A percentile compares a stretch with the other conserved stretches of the same genome.
phyloP scores from a whole-genome alignment of 2,888 invertebrate species.

The Trachelus iudaicus region DNA sequence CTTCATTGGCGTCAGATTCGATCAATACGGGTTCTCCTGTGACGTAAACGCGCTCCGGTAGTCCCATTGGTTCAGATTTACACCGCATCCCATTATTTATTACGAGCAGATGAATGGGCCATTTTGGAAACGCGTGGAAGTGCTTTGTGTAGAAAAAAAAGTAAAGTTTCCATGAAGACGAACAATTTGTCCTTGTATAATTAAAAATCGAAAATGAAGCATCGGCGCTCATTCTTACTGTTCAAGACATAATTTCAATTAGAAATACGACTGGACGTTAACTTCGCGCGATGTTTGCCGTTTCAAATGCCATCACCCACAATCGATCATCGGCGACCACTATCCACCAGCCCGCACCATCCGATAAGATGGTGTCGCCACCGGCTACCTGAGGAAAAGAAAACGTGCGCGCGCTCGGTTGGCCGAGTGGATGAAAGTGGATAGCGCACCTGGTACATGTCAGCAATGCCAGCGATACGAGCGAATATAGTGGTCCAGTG shows the following conservation, averaged over 20 bases:
- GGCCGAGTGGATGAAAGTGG: slow-evolving; percentile 15
- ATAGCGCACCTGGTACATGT: slow-evolving; percentile 34
- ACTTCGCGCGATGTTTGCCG: no score
- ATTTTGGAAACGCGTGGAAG: slow-evolving; percentile 31
- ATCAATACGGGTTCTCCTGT: slow-evolving; percentile 68
- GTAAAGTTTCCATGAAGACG: no score
- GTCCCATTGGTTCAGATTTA: slow-evolving; percentile 68
- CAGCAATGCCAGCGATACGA: background rate
- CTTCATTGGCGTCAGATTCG: slow-evolving; percentile 48
- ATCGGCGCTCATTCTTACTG: slow-evolving; percentile 68
- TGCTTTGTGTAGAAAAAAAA: background rate
- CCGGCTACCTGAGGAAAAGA: slow-evolving; percentile 61
- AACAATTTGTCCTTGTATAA: no score
- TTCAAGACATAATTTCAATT: no score
- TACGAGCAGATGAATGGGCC: slow-evolving; percentile 68
- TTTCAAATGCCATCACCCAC: no score
- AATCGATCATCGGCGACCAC: no score
- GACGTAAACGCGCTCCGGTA: slow-evolving; percentile 67
- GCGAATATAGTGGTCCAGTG: slow-evolving; percentile 57
- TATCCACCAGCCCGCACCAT: slow-evolving; percentile 62
- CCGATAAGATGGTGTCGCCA: slow-evolving; percentile 70
- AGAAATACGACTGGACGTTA: no score
- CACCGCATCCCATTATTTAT: slow-evolving; percentile 71
- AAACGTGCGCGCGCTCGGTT: slow-evolving; percentile 5
- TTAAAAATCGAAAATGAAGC: slow-evolving; percentile 51